Percentiles rank a stretch among this genome's conserved stretches.
Evolutionary conservation across 2,113 vertebrate genomes (phyloP).

Genomic region (Oryzias woworae): DNA sequence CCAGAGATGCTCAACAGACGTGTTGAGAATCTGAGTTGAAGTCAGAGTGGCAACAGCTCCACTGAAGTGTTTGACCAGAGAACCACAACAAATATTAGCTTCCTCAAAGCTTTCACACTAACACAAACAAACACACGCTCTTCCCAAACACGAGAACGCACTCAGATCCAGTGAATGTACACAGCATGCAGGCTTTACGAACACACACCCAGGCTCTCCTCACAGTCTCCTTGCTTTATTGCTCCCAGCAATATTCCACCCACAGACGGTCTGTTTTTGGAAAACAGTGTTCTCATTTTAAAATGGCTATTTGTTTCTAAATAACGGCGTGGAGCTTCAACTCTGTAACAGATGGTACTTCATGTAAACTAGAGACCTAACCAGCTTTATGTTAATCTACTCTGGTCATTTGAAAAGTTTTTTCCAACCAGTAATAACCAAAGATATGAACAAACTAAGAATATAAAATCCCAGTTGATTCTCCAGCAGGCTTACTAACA

Average conservation of each 20-base stretch:
- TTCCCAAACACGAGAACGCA: background rate
- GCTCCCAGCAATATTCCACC: background rate
- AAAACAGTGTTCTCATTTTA: background rate
- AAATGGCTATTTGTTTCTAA: background rate
- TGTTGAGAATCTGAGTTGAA: constrained; percentile 62
- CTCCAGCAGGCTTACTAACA: too few species aligned
- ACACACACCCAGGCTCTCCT: too few species aligned
- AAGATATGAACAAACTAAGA: too few species aligned
- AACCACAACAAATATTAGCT: constrained; percentile 61
- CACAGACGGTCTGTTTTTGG: background rate
- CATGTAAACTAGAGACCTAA: background rate
- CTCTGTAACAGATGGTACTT: background rate
- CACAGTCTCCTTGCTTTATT: too few species aligned
- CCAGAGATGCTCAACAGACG: constrained; percentile 53
- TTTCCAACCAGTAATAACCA: too few species aligned
- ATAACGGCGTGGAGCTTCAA: background rate
- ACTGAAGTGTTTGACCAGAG: constrained; percentile 73
- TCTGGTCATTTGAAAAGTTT: too few species aligned
- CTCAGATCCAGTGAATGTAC: background rate
- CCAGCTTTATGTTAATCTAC: background rate
- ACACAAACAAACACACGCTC: constrained; percentile 21
- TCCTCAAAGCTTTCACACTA: constrained; percentile 34
- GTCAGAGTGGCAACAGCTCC: constrained; percentile 52
- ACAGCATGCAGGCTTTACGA: background rate
- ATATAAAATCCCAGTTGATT: too few species aligned